Evolutionary conservation across 2,797 vertebrate genomes (phyloP), one percentile per base, ranked within the genome.

Genomic region (Lepilemur ruficaudatus): DNA sequence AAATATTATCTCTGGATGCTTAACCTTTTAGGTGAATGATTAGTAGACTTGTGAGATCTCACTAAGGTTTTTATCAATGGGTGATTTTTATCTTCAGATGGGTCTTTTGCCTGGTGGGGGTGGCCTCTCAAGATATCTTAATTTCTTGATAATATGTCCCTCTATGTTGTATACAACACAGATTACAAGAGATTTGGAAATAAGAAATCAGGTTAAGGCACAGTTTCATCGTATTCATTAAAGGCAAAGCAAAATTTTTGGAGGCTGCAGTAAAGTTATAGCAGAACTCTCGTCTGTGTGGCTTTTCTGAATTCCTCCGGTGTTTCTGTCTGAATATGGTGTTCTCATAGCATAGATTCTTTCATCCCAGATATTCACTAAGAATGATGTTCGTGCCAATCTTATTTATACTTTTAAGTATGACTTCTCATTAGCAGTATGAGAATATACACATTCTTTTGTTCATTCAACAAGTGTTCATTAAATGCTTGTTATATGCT

Each of bases 11-110:
- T 91, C 73, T 78, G 30, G 32, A 85, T 78, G 22, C 22, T 94
- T 93, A 57, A 46, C 52, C 35, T 96, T 86, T 78, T 83, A 65
- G 72, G 35, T 86, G 63, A 83, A 89, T 94, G 96, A 75, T 48
- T 88, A 67, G 67, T 88, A 12, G 28, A 67, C 61, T 67, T 90
- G 13, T 67, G 35, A 82, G 6, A 55, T 87, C 23, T 75, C 22
- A 15, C 10, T 57, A 85, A 50, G 15, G 11, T 52, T 73, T 92
- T 80, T 72, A 41, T 76, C 89, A 91, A n/a, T 41, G 10, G 92
- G 13, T 55, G 23, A 46, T 48, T 93, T 96, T 91, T 76, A 55
- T 81, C 41, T 93, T 88, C 38, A 59, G 20, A 43, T 84, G 10
- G 43, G 17, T 75, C 4, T 79, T 93, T 94, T 93, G 14, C 46